Evolutionary conservation across 2,113 vertebrate species (phyloP).

Genomic region (Anhinga rufa): DNA sequence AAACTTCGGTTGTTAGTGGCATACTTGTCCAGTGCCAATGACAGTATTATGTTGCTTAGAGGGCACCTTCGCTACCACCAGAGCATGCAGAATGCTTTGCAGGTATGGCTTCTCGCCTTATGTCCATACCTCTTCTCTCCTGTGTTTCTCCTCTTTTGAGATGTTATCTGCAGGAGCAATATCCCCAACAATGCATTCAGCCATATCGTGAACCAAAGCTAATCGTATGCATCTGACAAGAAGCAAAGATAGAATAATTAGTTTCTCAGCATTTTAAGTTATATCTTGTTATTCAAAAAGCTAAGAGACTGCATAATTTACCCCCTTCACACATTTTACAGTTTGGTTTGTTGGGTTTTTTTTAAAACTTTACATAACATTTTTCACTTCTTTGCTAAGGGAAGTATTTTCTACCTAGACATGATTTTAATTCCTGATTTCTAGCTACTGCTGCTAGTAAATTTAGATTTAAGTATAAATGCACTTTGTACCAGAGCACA

Average conservation of each 20-base stretch:
- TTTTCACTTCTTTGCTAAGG: not conserved
- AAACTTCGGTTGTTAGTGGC: not conserved
- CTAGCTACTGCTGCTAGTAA: not conserved
- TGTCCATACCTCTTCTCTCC: slow-evolving; percentile 81
- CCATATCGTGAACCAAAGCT: slow-evolving; percentile 96
- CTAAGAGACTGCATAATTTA: not conserved
- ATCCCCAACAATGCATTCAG: slow-evolving; percentile 97
- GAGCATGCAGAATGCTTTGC: fast-evolving
- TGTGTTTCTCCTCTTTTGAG: slow-evolving; percentile 93
- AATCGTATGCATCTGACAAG: slow-evolving; percentile 87
- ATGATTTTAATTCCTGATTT: not conserved
- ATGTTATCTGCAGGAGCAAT: slow-evolving; percentile 95
- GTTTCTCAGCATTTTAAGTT: not conserved
- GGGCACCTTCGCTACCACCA: not conserved
- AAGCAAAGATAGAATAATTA: slow-evolving; percentile 23
- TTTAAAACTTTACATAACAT: not conserved
- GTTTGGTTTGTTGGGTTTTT: not conserved
- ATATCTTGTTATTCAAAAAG: not conserved
- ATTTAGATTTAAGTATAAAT: not conserved
- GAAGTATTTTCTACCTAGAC: not conserved
- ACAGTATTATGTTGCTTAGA: not conserved
- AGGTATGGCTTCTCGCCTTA: not conserved
- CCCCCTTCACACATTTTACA: not conserved
- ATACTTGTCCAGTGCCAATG: not conserved
- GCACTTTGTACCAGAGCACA: not conserved